A percentile compares a stretch with the other conserved stretches of the same genome.
Conservation (phyloP, 2,797 vertebrate genomes). For the Xenops minutus region DNA sequence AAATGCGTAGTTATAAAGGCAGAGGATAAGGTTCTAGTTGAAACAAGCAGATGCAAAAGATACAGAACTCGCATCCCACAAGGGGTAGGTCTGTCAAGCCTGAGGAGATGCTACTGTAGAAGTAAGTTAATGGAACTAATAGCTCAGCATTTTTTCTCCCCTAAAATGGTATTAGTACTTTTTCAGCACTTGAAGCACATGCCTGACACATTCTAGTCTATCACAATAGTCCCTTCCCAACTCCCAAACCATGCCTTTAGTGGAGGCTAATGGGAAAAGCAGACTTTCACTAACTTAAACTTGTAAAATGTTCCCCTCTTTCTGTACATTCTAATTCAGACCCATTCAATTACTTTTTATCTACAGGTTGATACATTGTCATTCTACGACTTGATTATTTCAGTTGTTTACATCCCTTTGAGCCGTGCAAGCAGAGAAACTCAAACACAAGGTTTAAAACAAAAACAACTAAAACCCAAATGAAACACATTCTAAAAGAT, state of each 20-base stretch:
- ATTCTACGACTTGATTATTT: neutral
- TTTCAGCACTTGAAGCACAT: neutral
- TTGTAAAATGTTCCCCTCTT: neutral
- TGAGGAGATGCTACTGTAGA: neutral
- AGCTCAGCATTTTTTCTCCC: rapidly evolving
- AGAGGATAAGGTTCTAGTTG: neutral
- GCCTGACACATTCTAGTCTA: rapidly evolving
- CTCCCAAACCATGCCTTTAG: neutral
- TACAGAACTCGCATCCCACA: neutral
- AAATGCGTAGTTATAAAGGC: neutral
- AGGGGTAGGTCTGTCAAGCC: neutral
- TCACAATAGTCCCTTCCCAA: neutral
- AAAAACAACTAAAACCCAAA: neutral
- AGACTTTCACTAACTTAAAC: neutral
- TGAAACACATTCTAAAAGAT: neutral
- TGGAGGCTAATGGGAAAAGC: neutral
- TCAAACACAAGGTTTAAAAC: neutral
- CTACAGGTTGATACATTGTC: neutral
- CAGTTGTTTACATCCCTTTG: neutral
- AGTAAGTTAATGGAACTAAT: neutral
- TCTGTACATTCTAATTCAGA: rapidly evolving
- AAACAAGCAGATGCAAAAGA: neutral
- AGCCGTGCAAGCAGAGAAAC: neutral
- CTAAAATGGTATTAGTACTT: neutral
- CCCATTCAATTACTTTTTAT: neutral